phyloP scores from a whole-genome alignment of 1,140 invertebrate genomes.

The Zophobas atratus region DNA sequence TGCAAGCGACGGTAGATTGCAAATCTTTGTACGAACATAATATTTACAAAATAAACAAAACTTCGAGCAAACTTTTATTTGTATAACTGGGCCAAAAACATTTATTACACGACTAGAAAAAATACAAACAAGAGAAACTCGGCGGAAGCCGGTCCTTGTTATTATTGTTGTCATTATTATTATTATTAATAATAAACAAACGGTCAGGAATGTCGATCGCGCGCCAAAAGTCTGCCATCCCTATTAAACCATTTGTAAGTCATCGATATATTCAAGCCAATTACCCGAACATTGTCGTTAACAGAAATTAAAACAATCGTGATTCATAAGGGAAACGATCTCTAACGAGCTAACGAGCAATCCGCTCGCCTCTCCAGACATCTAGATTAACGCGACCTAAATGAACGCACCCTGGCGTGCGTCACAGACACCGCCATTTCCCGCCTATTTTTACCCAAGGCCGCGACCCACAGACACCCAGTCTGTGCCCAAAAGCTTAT shows the following conservation, averaged over 20 bases:
- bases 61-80: too few relatives aligned
- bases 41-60: too few relatives aligned
- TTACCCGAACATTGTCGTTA: slow-evolving; percentile 16
- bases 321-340: slow-evolving; percentile 22
- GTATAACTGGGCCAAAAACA: too few relatives aligned
- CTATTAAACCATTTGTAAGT: slow-evolving; percentile 33
- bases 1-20: too few relatives aligned
- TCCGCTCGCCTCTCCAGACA: background rate
- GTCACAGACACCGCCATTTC: background rate
- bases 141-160: too few relatives aligned
- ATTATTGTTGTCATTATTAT: background rate
- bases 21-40: too few relatives aligned
- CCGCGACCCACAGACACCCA: background rate
- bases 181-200: background rate
- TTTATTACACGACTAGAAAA: too few relatives aligned
- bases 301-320: slow-evolving; percentile 19
- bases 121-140: too few relatives aligned
- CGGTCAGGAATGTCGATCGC: background rate
- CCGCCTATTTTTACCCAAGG: background rate
- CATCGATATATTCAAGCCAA: slow-evolving; percentile 36
- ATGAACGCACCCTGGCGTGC: background rate
- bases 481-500: background rate
- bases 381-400: background rate
- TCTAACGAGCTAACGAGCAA: background rate
- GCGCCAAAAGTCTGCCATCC: slow-evolving; percentile 15